Percentiles rank a stretch among this genome's conserved stretches.
These are phyloP conservation scores for Falco rusticolus DNA, from an alignment of 2,797 vertebrate genomes.

Conservation along the genomic window DNA sequence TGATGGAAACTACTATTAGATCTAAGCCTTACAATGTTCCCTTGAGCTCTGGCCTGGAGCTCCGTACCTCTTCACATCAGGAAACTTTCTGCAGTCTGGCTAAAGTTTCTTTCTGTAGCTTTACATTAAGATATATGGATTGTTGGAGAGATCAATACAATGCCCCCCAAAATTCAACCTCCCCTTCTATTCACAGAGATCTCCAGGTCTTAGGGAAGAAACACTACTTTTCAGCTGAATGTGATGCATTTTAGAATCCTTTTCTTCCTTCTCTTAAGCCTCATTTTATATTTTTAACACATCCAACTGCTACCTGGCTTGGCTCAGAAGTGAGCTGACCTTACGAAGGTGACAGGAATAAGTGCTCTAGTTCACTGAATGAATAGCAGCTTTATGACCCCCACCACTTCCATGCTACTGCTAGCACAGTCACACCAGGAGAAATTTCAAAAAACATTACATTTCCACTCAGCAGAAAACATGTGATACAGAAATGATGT, in stretches of 20 bases:
- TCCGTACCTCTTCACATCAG: neutral
- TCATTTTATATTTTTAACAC: neutral
- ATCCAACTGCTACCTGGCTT: neutral
- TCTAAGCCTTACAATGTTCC: neutral
- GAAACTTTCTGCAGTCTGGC: neutral
- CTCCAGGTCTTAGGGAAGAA: neutral
- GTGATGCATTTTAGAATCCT: neutral
- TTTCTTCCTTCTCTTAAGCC: neutral
- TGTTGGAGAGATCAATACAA: neutral
- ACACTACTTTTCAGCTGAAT: neutral
- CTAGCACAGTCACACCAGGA: neutral
- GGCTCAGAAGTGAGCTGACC: neutral
- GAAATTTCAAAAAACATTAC: neutral
- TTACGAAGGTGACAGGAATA: neutral
- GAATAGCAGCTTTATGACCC: neutral
- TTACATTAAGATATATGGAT: neutral
- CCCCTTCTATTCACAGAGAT: neutral
- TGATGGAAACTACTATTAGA: neutral
- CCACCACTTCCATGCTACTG: neutral
- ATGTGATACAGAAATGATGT: neutral
- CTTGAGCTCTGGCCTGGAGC: neutral
- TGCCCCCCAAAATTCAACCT: neutral
- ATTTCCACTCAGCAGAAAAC: neutral
- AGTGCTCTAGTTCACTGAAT: neutral
- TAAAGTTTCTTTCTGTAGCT: neutral